Conservation (phyloP, 2,888 invertebrate species). For the Allygus modestus region DNA sequence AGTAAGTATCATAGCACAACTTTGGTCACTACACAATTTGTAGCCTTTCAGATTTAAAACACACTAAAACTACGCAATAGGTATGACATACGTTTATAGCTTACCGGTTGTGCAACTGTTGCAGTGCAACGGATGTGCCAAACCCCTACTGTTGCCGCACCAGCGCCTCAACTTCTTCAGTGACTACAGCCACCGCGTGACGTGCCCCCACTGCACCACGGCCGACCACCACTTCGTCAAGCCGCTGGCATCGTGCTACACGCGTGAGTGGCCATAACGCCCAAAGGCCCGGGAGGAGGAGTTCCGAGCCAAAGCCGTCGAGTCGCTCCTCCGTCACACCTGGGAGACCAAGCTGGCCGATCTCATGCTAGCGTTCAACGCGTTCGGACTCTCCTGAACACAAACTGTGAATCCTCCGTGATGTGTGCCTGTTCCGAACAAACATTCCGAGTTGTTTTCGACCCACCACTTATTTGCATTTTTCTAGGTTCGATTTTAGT, state of each 20-base stretch:
- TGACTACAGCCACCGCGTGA: constrained; percentile 94
- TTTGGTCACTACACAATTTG: too few relatives aligned
- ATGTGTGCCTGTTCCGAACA: constrained; percentile 47
- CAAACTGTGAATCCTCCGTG: neutral
- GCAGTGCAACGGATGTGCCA: constrained; percentile 96
- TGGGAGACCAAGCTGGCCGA: constrained; percentile 68
- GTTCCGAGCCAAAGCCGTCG: constrained; percentile 68
- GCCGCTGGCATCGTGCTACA: constrained; percentile 90
- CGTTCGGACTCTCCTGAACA: constrained; percentile 54
- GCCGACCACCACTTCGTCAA: constrained; percentile 97
- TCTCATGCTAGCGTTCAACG: constrained; percentile 65
- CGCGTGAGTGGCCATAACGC: constrained; percentile 94
- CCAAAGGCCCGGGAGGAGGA: constrained; percentile 72
- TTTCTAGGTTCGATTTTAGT: constrained; percentile 53
- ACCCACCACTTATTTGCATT: constrained; percentile 57
- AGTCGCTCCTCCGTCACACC: constrained; percentile 68
- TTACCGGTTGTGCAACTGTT: constrained; percentile 71
- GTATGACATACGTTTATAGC: too few relatives aligned
- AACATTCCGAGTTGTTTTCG: constrained; percentile 33
- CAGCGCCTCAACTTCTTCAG: constrained; percentile 94
- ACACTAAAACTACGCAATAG: too few relatives aligned
- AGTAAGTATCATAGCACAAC: too few relatives aligned
- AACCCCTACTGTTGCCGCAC: constrained; percentile 90
- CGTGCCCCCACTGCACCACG: constrained; percentile 94
- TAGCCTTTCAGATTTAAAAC: too few relatives aligned